These are phyloP conservation scores for Petrolisthes manimaculis DNA, from an alignment of 2,888 invertebrate genomes.

Conservation along the genomic window DNA sequence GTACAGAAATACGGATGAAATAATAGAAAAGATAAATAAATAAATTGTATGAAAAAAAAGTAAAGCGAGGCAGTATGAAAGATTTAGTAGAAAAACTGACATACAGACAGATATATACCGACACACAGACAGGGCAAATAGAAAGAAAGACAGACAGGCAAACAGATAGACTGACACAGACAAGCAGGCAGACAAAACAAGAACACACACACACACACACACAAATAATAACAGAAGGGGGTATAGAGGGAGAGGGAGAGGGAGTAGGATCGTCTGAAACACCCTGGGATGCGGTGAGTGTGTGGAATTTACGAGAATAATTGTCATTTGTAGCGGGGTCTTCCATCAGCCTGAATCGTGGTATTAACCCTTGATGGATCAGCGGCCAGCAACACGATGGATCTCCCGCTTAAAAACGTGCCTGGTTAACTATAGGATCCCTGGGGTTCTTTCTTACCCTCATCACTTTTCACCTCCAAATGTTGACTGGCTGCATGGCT, in stretches of 20 bases:
- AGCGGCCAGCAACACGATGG: slow-evolving; percentile 13
- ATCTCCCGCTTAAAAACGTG: not conserved
- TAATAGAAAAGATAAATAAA: not conserved
- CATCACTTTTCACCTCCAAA: too few species aligned
- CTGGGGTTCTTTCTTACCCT: not conserved
- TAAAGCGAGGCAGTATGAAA: not conserved
- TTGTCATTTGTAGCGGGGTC: slow-evolving; percentile 53
- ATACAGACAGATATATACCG: too few species aligned
- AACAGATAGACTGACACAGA: slow-evolving; percentile 16
- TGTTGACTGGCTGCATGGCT: not conserved
- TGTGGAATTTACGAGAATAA: slow-evolving; percentile 48
- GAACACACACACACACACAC: not conserved
- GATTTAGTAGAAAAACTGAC: too few species aligned
- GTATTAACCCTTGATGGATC: slow-evolving; percentile 49
- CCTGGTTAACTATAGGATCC: slow-evolving; percentile 6
- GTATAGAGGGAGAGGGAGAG: not conserved
- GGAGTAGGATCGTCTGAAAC: not conserved
- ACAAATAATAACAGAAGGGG: not conserved
- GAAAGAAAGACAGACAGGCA: not conserved
- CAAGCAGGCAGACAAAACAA: not conserved
- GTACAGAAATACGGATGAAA: not conserved
- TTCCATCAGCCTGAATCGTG: slow-evolving; percentile 43
- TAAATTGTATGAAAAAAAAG: not conserved
- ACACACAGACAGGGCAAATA: not conserved
- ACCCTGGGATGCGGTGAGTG: slow-evolving; percentile 18